These are phyloP conservation scores for Callinectes sapidus DNA, from an alignment of 2,888 invertebrate genomes.

Conservation along the genomic window DNA sequence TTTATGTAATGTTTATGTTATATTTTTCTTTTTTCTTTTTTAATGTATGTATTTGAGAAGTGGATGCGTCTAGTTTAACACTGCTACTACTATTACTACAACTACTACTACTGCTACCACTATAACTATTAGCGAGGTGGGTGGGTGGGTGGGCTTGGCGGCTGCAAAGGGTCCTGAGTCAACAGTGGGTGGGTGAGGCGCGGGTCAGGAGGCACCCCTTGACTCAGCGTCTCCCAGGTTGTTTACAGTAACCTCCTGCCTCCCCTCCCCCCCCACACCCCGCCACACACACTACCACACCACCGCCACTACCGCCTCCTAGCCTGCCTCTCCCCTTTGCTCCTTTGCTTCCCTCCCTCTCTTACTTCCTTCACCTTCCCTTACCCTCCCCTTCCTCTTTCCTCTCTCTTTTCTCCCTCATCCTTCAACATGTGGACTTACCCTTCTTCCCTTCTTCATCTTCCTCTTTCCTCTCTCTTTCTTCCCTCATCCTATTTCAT, in stretches of 20 bases:
- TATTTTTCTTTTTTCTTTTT: no score
- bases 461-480: neutral
- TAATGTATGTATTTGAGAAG: no score
- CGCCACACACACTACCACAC: no score
- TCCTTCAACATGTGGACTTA: neutral
- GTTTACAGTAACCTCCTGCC: slow-evolving; percentile 21
- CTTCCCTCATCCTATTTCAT: no score
- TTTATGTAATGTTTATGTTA: no score
- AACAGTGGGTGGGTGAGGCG: neutral
- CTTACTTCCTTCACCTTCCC: no score
- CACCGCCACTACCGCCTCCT: neutral
- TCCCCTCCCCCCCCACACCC: neutral
- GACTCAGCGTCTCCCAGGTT: neutral
- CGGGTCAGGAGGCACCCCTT: neutral
- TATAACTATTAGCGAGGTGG: neutral
- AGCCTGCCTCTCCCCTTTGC: neutral
- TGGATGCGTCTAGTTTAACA: neutral
- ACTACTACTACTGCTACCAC: neutral
- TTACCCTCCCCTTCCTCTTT: neutral
- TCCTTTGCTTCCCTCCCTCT: neutral
- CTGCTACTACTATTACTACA: neutral
- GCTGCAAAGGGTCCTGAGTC: neutral
- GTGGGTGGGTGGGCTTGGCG: neutral
- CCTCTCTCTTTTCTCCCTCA: neutral
- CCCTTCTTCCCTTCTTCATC: neutral